Evolutionary conservation across 1,140 invertebrate species (phyloP).

Genomic region (Drosophila orena): DNA sequence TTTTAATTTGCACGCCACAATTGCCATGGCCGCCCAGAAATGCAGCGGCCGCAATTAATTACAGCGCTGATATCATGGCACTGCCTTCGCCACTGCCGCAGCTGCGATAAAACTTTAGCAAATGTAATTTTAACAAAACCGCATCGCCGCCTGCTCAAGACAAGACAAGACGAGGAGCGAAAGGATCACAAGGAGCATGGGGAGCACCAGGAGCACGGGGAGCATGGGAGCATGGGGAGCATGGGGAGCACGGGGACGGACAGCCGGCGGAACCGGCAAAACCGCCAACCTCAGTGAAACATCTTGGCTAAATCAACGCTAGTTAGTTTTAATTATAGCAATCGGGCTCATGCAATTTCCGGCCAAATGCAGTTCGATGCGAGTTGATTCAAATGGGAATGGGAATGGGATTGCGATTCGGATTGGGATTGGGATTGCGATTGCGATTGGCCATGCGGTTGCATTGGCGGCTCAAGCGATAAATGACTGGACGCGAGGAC

Average conservation of each 20-base stretch:
- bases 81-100: conserved; percentile 50
- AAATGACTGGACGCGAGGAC: conserved; percentile 11
- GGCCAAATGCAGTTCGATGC: conserved; percentile 51
- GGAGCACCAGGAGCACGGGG: too few relatives aligned
- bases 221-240: too few relatives aligned
- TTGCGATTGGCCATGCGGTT: conserved; percentile 1
- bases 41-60: conserved; percentile 83
- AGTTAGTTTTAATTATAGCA: conserved; percentile 79
- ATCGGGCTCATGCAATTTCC: conserved; percentile 73
- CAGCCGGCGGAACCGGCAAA: conserved; percentile 1
- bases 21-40: conserved; percentile 79
- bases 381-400: conserved; percentile 26
- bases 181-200: conserved; percentile 14
- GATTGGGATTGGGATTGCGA: not conserved
- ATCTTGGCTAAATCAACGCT: conserved; percentile 73
- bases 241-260: too few relatives aligned
- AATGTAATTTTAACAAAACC: conserved; percentile 84
- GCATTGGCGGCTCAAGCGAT: conserved; percentile 3
- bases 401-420: not conserved
- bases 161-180: conserved; percentile 25
- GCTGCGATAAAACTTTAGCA: conserved; percentile 81
- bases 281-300: conserved; percentile 46
- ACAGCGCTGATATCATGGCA: conserved; percentile 77
- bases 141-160: conserved; percentile 79
- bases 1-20: conserved; percentile 83